phyloP scores from a whole-genome alignment of 2,113 vertebrate genomes.

The Ictidomys tridecemlineatus region DNA sequence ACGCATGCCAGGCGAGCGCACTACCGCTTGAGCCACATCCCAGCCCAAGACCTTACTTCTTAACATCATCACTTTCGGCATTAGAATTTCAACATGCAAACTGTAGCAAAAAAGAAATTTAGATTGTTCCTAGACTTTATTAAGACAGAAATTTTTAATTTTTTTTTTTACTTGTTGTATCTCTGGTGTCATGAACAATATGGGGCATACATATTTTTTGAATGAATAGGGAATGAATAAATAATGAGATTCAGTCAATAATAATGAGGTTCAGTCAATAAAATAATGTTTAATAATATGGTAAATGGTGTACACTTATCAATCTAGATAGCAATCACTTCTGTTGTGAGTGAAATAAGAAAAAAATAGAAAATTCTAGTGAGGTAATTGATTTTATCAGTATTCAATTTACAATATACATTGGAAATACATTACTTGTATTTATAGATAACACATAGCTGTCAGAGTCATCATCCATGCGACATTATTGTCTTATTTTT shows the following conservation, averaged over 20 bases:
- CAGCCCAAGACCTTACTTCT: neutral
- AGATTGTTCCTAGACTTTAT: neutral
- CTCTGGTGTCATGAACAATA: neutral
- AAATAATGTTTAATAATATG: conserved; percentile 11
- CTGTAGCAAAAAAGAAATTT: neutral
- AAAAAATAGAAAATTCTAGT: neutral
- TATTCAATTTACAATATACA: neutral
- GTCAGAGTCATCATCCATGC: neutral
- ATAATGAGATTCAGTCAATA: neutral
- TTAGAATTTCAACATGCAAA: neutral
- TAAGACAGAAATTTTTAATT: neutral
- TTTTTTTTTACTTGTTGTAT: neutral
- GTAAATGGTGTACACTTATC: conserved; percentile 6
- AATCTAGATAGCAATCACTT: neutral
- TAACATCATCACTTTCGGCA: no score
- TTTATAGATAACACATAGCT: conserved; percentile 7
- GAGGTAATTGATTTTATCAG: conserved; percentile 3
- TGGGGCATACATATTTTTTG: neutral
- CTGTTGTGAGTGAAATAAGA: neutral
- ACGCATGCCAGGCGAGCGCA: no score
- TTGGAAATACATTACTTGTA: neutral
- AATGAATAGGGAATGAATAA: neutral
- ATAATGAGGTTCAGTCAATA: neutral
- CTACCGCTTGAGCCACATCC: no score
- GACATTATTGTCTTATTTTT: neutral